phyloP scores from a whole-genome alignment of 2,113 vertebrate genomes.

The Gavia stellata region DNA sequence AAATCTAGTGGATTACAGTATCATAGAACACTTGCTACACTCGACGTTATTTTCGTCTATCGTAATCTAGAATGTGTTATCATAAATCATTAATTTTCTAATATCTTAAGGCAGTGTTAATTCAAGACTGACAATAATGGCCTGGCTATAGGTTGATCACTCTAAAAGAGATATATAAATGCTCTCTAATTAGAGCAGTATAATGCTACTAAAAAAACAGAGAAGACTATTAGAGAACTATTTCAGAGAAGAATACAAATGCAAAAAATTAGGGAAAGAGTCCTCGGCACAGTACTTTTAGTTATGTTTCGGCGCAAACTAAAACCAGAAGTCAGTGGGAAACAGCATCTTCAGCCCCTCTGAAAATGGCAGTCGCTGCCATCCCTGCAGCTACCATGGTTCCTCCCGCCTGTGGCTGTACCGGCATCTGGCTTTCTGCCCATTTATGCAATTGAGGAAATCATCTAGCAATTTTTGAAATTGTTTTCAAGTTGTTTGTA shows the following conservation, averaged over 20 bases:
- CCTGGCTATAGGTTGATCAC: background rate
- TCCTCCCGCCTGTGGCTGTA: background rate
- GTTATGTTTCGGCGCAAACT: background rate
- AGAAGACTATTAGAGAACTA: background rate
- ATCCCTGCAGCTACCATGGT: rapidly evolving
- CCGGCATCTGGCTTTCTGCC: background rate
- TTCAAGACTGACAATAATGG: background rate
- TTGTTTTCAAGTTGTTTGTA: background rate
- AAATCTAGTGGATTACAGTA: background rate
- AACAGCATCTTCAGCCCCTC: background rate
- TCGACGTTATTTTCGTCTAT: background rate
- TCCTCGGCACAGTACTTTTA: background rate
- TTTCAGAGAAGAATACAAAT: background rate
- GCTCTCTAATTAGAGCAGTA: background rate
- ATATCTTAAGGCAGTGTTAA: background rate
- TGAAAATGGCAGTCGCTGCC: background rate
- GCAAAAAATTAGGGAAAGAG: background rate
- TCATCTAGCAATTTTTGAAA: background rate
- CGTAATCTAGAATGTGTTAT: background rate
- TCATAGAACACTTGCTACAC: background rate
- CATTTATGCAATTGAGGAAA: background rate
- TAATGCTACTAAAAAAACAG: background rate
- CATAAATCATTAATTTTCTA: background rate
- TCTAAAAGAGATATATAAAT: background rate
- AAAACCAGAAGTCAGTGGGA: background rate